These are phyloP conservation scores for Sarcoramphus papa DNA, from an alignment of 2,797 vertebrate genomes.

Conservation along the genomic window DNA sequence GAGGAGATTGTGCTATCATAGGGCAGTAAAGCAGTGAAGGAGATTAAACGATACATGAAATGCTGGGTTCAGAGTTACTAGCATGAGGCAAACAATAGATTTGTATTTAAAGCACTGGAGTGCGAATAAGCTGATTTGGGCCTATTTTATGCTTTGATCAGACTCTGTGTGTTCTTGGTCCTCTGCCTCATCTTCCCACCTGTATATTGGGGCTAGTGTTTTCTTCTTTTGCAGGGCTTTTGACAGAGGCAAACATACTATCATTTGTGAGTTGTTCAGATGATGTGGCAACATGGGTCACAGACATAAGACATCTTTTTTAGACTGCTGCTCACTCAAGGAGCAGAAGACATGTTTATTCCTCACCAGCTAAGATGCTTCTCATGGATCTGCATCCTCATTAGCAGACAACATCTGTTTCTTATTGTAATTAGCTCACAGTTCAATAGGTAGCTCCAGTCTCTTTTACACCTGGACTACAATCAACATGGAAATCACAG, in stretches of 20 bases:
- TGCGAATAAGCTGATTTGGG: neutral
- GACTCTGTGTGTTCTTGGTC: neutral
- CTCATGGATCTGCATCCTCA: slow-evolving; percentile 62
- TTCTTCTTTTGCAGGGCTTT: neutral
- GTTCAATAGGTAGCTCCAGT: slow-evolving; percentile 73
- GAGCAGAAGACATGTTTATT: slow-evolving; percentile 33
- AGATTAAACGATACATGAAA: neutral
- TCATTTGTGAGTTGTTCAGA: neutral
- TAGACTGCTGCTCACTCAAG: neutral
- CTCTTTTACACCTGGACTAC: slow-evolving; percentile 75
- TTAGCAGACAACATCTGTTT: slow-evolving; percentile 80
- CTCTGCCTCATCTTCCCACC: neutral
- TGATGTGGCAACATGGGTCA: neutral
- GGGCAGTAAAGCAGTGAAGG: neutral
- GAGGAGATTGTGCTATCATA: neutral
- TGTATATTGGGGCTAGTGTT: neutral
- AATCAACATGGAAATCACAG: slow-evolving; percentile 70
- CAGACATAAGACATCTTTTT: neutral
- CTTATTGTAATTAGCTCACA: slow-evolving; percentile 78
- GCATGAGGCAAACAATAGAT: neutral
- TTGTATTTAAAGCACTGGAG: neutral
- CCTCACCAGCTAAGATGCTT: neutral
- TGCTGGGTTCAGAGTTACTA: neutral
- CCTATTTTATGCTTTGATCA: neutral
- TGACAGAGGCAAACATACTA: neutral